Base-by-base conservation (phyloP, 2,888 invertebrate genomes). In the Drosophila formosana region DNA sequence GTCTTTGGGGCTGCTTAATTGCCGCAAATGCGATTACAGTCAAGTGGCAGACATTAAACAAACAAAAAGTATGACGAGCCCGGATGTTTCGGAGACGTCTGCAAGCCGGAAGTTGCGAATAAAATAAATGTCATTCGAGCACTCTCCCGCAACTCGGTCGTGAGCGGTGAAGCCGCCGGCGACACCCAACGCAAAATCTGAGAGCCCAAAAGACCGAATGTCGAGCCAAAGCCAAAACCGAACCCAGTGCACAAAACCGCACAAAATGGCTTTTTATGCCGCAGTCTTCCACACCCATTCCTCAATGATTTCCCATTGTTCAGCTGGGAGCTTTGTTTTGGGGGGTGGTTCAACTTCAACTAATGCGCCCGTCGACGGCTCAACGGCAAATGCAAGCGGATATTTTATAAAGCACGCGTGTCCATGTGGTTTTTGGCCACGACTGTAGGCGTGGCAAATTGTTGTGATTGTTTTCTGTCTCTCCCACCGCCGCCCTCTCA, bases 11-110 rank as follows among this genome's bases (percentile, higher is more conserved):
- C 73, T 83, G 82, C 80, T 90, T 92, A 91, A 91, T 91, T 92
- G 91, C 85, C 91, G 86, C 82, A 89, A 91, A 91, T 91, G 85
- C 87, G 88, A 91, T 92, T 92, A 91, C 80, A 89, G 88, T 88
- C 91, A 91, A 92, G 90, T 89, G 88, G 82, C 88, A 87, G 88
- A 78, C 87, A 89, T 90, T 89, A 88, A 76, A 75, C 75, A 78
- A 81, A 88, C 83, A 86, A 86, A 80, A 86, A 85, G 83, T 84
- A 82, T 88, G 83, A 88, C 71, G 87, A 71, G 70, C 60, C 75
- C 86, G 86, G 83, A 83, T 83, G 87, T 83, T 87, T 87, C 72
- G 61, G 65, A 82, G 83, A 84, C 84, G 83, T 82, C 78, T 78
- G 86, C 80, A 72, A 71, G 88, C 81, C 83, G 83, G 83, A 83